Evolutionary conservation across 1,140 invertebrate species (phyloP).

Genomic region (Plodia interpunctella): DNA sequence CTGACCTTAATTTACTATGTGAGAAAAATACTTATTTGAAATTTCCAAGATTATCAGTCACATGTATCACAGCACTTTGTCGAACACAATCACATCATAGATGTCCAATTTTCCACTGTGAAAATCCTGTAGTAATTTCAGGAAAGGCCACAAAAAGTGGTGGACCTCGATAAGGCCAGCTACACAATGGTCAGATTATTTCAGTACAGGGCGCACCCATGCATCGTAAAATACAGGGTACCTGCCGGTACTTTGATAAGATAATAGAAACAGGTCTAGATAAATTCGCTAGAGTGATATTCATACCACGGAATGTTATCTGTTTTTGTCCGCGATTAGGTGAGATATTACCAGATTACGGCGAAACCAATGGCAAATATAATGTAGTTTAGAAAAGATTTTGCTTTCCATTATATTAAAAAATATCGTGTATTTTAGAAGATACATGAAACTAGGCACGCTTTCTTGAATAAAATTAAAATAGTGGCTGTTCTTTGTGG

Average conservation of each 20-base stretch:
- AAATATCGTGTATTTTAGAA: no score
- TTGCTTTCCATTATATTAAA: no score
- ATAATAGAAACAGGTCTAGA: constrained; percentile 74
- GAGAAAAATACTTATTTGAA: background rate
- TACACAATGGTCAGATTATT: constrained; percentile 7
- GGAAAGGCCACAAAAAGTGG: background rate
- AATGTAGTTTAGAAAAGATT: no score
- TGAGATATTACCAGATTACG: constrained; percentile 49
- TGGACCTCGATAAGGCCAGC: background rate
- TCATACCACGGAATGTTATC: constrained; percentile 38
- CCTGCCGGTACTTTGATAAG: constrained; percentile 57
- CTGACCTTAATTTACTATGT: background rate
- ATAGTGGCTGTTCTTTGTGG: no score
- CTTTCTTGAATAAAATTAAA: no score
- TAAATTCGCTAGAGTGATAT: constrained; percentile 65
- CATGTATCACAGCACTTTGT: background rate
- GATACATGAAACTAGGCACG: no score
- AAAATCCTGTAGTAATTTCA: background rate
- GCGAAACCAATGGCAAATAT: constrained; percentile 23
- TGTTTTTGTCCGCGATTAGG: constrained; percentile 61
- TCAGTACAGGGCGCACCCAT: constrained; percentile 33
- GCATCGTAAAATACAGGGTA: constrained; percentile 58
- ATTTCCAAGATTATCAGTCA: background rate
- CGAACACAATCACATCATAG: background rate
- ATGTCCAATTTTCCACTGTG: constrained; percentile 1